Evolutionary conservation across 2,797 vertebrate species (phyloP).

Genomic region (Parauchenoglanis ngamensis): DNA sequence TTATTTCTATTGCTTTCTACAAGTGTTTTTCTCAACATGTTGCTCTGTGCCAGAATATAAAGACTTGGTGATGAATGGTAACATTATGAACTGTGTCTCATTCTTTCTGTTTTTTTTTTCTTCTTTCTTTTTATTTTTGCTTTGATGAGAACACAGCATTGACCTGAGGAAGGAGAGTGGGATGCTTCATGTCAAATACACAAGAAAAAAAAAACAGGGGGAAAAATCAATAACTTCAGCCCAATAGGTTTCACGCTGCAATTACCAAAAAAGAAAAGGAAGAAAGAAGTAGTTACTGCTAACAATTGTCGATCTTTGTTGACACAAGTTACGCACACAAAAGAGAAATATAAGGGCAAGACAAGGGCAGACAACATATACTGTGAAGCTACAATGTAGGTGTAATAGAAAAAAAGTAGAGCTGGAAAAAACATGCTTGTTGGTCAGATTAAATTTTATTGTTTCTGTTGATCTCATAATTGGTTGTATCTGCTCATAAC

Average conservation of each 20-base stretch:
- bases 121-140: conserved; percentile 47
- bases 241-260: conserved; percentile 69
- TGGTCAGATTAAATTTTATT: conserved; percentile 34
- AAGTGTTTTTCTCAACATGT: conserved; percentile 40
- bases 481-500: conserved; percentile 23
- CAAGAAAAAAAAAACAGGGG: conserved; percentile 50
- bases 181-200: conserved; percentile 67
- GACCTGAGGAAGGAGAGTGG: conserved; percentile 60
- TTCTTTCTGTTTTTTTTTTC: conserved; percentile 53
- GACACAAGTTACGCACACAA: conserved; percentile 44
- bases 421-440: conserved; percentile 28
- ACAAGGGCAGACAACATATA: conserved; percentile 43
- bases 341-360: conserved; percentile 42
- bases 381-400: conserved; percentile 19
- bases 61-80: conserved; percentile 72
- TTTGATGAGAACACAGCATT: conserved; percentile 74
- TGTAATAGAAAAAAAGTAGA: conserved; percentile 7
- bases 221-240: conserved; percentile 65
- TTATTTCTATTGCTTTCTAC: conserved; percentile 48
- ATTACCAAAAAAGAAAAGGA: conserved; percentile 61
- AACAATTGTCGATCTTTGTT: conserved; percentile 58
- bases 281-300: conserved; percentile 58
- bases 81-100: conserved; percentile 37
- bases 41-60: conserved; percentile 59
- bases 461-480: conserved; percentile 46